Conservation (phyloP, 2,888 invertebrate genomes). For the Drosophila siamana region DNA sequence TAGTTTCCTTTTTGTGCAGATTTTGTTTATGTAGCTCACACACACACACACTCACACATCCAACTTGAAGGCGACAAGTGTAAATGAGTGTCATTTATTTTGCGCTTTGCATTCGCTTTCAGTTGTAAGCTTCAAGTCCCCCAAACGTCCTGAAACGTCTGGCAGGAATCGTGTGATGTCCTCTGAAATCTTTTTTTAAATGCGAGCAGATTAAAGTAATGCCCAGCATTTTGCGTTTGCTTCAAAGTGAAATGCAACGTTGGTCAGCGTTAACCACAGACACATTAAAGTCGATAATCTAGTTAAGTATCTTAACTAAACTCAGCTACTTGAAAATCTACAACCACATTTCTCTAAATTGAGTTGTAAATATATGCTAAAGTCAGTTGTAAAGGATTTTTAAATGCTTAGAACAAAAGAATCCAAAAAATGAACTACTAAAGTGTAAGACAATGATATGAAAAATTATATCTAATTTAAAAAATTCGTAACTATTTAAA, state of each 20-base stretch:
- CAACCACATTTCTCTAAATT: constrained; percentile 13
- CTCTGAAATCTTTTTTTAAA: constrained; percentile 30
- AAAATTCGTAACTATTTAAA: no score
- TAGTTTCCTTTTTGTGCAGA: constrained; percentile 58
- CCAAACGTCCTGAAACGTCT: constrained; percentile 22
- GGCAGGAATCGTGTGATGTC: neutral
- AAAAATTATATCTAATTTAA: no score
- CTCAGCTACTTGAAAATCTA: constrained; percentile 7
- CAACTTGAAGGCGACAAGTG: constrained; percentile 60
- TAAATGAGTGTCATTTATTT: constrained; percentile 73
- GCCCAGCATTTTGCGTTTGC: neutral
- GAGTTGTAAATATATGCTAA: neutral
- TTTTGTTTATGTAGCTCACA: constrained; percentile 48
- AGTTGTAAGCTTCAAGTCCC: constrained; percentile 18
- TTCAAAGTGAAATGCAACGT: neutral
- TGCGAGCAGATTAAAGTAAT: constrained; percentile 37
- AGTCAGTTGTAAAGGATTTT: no score
- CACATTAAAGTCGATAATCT: constrained; percentile 5
- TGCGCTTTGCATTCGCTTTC: constrained; percentile 40
- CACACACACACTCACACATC: neutral
- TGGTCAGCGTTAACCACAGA: constrained; percentile 7
- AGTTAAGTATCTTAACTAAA: constrained; percentile 2
- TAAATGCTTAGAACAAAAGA: no score
- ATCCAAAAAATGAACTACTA: no score
- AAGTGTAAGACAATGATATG: no score